Conservation (phyloP, 2,113 vertebrate species). For the Nestor notabilis region DNA sequence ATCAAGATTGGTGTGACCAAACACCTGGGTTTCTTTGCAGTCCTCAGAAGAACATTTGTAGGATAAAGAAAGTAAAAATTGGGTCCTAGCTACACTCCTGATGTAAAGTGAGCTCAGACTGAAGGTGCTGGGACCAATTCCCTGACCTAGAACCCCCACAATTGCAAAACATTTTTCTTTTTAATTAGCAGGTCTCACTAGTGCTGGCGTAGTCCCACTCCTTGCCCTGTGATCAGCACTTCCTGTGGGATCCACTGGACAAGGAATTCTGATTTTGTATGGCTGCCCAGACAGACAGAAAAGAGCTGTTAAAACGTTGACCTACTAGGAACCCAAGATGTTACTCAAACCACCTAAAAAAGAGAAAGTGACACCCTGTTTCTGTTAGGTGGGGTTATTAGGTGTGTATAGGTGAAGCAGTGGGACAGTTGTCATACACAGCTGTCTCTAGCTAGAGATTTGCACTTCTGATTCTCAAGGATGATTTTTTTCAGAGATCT, state of each 20-base stretch:
- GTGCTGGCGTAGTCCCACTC: not conserved
- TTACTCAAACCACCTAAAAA: not conserved
- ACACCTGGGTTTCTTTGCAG: not conserved
- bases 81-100: not conserved
- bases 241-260: not conserved
- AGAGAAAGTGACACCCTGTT: not conserved
- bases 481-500: not conserved
- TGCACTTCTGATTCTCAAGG: not conserved
- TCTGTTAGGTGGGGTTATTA: not conserved
- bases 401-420: not conserved
- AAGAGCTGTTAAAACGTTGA: not conserved
- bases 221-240: not conserved
- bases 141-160: not conserved
- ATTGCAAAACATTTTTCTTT: not conserved
- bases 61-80: not conserved
- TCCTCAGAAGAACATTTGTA: not conserved
- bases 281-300: not conserved
- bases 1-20: not conserved
- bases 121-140: not conserved
- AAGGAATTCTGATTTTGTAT: not conserved
- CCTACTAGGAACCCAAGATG: not conserved
- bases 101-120: not conserved
- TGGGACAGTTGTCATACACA: not conserved
- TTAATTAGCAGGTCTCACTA: not conserved
- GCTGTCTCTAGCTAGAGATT: not conserved